Base-by-base conservation (phyloP, 2,797 vertebrate species). In the Chaenodraco wilsoni region DNA sequence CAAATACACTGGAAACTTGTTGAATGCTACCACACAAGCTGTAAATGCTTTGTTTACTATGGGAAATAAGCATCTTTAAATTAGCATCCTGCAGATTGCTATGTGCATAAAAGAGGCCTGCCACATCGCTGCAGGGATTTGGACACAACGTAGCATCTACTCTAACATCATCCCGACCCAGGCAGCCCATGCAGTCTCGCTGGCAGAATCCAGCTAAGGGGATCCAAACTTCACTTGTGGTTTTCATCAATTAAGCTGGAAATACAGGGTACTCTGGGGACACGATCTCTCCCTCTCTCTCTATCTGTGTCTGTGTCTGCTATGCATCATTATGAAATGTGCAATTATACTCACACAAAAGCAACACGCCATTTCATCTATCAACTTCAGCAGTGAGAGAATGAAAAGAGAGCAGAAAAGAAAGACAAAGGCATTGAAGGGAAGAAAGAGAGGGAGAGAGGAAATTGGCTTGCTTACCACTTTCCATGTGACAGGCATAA, bases 401-500 rank as follows among this genome's bases (percentile, higher is more conserved):
- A 69, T 61, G 48, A 67, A 78, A 82, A 66, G 72, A 83, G 27
- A 70, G 78, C 58, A 54, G 66, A 40, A 76, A 69, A 81, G 66
- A 85, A 77, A 86, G 73, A 87, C 78, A 83, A 85, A 84, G 73
- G 16, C 48, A 64, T 64, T 74, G 37, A 74, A 57, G 65, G 70
- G 58, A 61, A 75, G 61, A 71, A 72, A 70, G 31, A 43, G 16
- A 69, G 45, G 19, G 72, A 65, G 54, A 78, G 61, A 82, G 62
- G 33, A 68, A 84, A 81, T 85, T 74, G 72, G 88, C 89, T 16
- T 69, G 49, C 83, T 83, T 91, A 59, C 65, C 76, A 81, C 88
- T 90, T 93, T 90, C 79, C 67, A 82, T 78, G 21, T 94, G 92
- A 90, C 93, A 92, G 91, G 84, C 92, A 75, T 87, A 90, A 94